Evolutionary conservation across 2,888 invertebrate genomes (phyloP), one percentile per base, ranked within the genome.

Genomic region (Melinaea menophilus): DNA sequence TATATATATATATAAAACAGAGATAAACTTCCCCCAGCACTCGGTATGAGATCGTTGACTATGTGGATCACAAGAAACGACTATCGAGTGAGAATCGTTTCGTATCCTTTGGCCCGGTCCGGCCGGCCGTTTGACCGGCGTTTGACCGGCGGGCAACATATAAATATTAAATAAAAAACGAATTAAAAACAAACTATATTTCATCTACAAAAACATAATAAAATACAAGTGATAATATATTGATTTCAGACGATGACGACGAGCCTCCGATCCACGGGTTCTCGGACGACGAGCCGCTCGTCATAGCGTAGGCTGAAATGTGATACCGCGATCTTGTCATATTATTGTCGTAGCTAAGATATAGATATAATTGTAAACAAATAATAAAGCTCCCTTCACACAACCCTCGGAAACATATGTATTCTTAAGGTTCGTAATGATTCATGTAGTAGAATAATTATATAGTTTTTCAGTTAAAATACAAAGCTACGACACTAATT

Each of bases 271-370:
- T 97, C 78, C 94, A 95, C 80, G 96, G 97, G 37, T 98, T 98
- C 86, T 96, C 97, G 0, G 98, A 98, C 82, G 98, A 98, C 84
- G 98, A 98, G 86, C 98, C 97, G 62, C 92, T 98, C 73, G 97
- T 98, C 74, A 95, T 97, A 82, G 97, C 97, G 74, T 97, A 92
- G 93, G 76, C 64, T 67, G 62, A 58, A 62, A 63, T 70, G 72
- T 71, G 71, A 72, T 76, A 77, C 75, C 74, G 76, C 80, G 80
- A 83, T 84, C 85, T 85, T 84, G 82, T 85, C 84, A 80, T 77
- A 72, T 75, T 78, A 54, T 54, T 11, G 41, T 37, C 64, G 57
- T 65, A 61, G 63, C 63, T 65, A 56, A 47, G 58, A 56, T 61
- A 66, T 47, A 55, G n/a, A 37, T 22, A 22, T 45, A 7, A 33